Percentiles rank a stretch among this genome's conserved stretches.
Conservation (phyloP, 2,888 invertebrate genomes). For the Cataglyphis rosenhaueri region DNA sequence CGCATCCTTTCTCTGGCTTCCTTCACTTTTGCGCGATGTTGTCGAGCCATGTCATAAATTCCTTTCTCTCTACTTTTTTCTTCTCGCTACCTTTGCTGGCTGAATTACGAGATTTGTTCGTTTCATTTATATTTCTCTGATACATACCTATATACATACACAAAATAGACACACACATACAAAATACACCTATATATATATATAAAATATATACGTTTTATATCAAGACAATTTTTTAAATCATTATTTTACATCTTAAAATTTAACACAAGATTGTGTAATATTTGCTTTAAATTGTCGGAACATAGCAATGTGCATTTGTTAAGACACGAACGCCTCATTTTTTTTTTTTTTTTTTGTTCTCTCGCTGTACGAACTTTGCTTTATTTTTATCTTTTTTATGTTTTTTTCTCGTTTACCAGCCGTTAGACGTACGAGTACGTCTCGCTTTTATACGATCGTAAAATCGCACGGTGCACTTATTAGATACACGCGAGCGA, state of each 20-base stretch:
- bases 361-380: not conserved
- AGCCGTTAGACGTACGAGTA: conserved; percentile 30
- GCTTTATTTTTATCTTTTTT: not conserved
- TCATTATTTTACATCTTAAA: not conserved
- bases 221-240: not conserved
- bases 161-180: not conserved
- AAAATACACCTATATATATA: not conserved
- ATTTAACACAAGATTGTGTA: not conserved
- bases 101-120: not conserved
- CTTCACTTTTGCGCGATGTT: conserved; percentile 65
- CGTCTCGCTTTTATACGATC: conserved; percentile 45
- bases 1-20: conserved; percentile 25
- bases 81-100: conserved; percentile 29
- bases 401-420: conserved; percentile 12
- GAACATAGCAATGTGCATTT: not conserved
- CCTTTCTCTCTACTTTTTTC: conserved; percentile 18
- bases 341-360: not conserved
- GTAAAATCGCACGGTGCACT: conserved; percentile 49
- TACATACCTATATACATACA: not conserved
- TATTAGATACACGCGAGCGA: conserved; percentile 56
- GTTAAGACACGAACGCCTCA: not conserved
- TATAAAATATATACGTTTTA: not conserved
- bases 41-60: conserved; percentile 57
- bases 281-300: not conserved
- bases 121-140: not conserved